Conservation (phyloP, 2,113 vertebrate species). For the Aplodontia rufa region DNA sequence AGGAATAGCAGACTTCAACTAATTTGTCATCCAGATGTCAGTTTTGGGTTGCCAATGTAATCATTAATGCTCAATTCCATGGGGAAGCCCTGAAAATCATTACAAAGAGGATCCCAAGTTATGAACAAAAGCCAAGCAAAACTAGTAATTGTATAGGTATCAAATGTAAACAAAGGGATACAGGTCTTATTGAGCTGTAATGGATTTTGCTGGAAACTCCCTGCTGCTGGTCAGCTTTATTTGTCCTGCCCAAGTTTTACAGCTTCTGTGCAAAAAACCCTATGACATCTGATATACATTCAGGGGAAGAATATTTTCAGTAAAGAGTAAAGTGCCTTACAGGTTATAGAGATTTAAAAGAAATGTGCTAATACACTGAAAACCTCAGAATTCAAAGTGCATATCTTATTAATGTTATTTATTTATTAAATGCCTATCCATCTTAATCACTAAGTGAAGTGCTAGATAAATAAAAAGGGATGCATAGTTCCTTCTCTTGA, state of each 20-base stretch:
- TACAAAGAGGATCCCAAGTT: background rate
- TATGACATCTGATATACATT: background rate
- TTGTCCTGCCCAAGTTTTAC: background rate
- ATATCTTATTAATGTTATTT: background rate
- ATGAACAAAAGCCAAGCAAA: background rate
- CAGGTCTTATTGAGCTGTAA: background rate
- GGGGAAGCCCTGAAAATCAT: background rate
- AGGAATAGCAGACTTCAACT: background rate
- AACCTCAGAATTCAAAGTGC: constrained; percentile 3
- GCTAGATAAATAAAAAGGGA: background rate
- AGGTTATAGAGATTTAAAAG: constrained; percentile 35
- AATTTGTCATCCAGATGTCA: background rate
- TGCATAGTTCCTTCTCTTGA: background rate
- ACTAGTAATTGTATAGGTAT: background rate
- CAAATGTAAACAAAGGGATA: background rate
- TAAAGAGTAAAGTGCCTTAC: constrained; percentile 17
- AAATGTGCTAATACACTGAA: background rate
- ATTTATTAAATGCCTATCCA: background rate
- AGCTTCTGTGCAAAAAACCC: background rate
- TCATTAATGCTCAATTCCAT: background rate
- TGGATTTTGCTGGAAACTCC: background rate
- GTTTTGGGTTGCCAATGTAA: background rate
- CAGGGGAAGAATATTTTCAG: constrained; percentile 30
- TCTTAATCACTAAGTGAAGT: background rate
- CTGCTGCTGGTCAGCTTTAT: background rate